Conservation (phyloP, 2,113 vertebrate species). For the Fulmarus glacialis region DNA sequence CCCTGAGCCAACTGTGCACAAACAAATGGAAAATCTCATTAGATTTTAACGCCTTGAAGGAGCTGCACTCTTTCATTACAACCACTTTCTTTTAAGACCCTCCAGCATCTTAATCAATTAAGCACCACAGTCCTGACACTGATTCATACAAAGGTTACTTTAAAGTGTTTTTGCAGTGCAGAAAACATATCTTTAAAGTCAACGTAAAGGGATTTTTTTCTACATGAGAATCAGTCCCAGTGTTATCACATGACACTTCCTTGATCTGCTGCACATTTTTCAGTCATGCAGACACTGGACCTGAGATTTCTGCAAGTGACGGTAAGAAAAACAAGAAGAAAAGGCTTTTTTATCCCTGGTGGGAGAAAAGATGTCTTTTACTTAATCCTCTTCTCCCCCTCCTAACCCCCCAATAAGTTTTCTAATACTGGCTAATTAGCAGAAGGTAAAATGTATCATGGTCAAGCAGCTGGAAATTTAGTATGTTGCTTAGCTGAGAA, state of each 20-base stretch:
- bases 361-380: background rate
- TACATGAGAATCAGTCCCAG: background rate
- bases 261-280: background rate
- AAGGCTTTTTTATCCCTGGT: background rate
- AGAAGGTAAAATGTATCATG: background rate
- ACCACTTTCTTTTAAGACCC: background rate
- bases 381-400: background rate
- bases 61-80: background rate
- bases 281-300: background rate
- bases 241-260: background rate
- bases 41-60: conserved; percentile 44
- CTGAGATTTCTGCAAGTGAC: background rate
- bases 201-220: background rate
- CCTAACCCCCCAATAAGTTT: background rate
- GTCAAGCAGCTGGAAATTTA: background rate
- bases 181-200: background rate
- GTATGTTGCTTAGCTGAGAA: background rate
- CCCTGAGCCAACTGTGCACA: background rate
- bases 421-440: background rate
- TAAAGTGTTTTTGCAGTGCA: background rate
- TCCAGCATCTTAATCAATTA: conserved; percentile 36
- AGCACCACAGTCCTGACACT: background rate
- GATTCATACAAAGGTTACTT: background rate
- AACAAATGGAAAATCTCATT: conserved; percentile 55
- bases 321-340: background rate